These are phyloP conservation scores for Jacana jacana DNA, from an alignment of 2,113 vertebrate species.

Conservation along the genomic window DNA sequence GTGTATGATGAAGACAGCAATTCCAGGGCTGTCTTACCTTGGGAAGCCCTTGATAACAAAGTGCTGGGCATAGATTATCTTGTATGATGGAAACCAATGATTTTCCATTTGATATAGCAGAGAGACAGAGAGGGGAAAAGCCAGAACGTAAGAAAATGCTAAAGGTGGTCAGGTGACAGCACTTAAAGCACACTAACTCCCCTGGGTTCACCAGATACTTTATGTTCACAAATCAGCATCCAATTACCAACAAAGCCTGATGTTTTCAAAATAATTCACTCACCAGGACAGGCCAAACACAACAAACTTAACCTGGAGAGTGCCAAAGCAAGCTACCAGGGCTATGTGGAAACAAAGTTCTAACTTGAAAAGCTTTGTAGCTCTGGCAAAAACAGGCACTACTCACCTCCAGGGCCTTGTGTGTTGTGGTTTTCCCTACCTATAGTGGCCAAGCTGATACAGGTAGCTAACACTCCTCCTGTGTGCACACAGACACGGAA, in stretches of 20 bases:
- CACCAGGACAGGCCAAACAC: background rate
- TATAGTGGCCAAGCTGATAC: background rate
- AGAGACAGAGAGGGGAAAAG: background rate
- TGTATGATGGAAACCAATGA: background rate
- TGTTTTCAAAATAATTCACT: background rate
- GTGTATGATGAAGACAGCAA: background rate
- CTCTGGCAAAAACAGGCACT: background rate
- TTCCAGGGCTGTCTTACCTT: background rate
- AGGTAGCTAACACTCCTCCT: background rate
- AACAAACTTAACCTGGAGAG: background rate
- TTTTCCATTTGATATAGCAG: background rate
- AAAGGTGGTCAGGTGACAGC: background rate
- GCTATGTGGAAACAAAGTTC: background rate
- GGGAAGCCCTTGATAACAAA: background rate
- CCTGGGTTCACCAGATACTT: background rate
- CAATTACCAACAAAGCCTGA: background rate
- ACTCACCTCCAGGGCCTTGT: background rate
- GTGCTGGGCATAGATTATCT: background rate
- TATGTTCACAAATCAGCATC: background rate
- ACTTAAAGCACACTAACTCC: background rate
- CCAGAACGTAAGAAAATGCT: background rate
- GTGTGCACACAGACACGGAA: background rate
- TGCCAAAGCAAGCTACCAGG: background rate
- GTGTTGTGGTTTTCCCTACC: fast-evolving
- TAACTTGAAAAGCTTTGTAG: background rate